Percentiles rank a stretch among this genome's conserved stretches.
Evolutionary conservation across 2,888 invertebrate genomes (phyloP).

Genomic region (Callinectes sapidus): DNA sequence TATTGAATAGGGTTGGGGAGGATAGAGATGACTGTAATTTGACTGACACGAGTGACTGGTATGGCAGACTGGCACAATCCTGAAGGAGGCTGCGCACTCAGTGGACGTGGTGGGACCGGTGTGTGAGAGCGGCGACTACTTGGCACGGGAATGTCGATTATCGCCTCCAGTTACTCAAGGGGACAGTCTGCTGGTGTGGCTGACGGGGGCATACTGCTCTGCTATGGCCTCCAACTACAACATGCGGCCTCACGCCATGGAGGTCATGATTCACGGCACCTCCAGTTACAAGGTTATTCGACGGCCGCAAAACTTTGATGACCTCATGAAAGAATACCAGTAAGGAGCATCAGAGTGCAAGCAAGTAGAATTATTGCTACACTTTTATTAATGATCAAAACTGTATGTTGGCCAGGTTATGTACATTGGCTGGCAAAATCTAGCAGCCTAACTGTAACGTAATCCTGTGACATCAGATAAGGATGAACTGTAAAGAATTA

Average conservation of each 20-base stretch:
- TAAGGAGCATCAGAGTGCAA: not conserved
- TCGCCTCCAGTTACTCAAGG: not conserved
- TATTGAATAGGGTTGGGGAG: not conserved
- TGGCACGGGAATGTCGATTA: constrained; percentile 12
- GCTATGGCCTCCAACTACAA: constrained; percentile 63
- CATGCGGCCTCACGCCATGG: constrained; percentile 49
- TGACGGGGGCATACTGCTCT: constrained; percentile 54
- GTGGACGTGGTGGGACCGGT: constrained; percentile 58
- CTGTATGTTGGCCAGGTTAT: not conserved
- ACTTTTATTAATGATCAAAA: not conserved
- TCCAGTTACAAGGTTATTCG: constrained; percentile 37
- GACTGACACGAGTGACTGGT: not conserved
- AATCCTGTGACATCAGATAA: not conserved
- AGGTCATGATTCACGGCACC: constrained; percentile 48
- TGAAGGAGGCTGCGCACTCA: not conserved
- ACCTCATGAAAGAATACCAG: constrained; percentile 30
- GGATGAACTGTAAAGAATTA: no score
- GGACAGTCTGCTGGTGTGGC: constrained; percentile 49
- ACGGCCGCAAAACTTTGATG: constrained; percentile 48
- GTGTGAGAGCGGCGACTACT: constrained; percentile 57
- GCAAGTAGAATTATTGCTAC: not conserved
- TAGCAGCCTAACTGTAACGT: not conserved
- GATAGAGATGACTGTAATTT: not conserved
- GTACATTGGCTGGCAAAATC: not conserved
- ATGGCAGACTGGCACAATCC: not conserved